Evolutionary conservation across 1,140 invertebrate genomes (phyloP).

Genomic region (Eumaeus atala): DNA sequence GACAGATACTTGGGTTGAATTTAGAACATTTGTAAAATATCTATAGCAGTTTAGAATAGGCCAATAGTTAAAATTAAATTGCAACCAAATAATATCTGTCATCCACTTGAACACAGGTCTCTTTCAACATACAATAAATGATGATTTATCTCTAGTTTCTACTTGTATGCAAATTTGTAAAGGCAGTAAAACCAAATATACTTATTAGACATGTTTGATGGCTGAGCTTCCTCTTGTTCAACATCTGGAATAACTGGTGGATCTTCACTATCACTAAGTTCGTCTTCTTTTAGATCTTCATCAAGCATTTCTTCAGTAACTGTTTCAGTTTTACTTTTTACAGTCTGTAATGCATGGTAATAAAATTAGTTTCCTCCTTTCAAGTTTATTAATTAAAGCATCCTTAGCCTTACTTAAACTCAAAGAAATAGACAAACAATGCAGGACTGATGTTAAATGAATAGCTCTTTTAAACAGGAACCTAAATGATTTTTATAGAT

Average conservation of each 20-base stretch:
- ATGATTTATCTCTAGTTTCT: too few relatives aligned
- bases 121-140: too few relatives aligned
- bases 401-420: too few relatives aligned
- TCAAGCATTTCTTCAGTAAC: constrained; percentile 85
- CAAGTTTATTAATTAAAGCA: not conserved
- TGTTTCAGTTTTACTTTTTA: constrained; percentile 75
- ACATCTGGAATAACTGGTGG: constrained; percentile 51
- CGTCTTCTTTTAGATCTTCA: constrained; percentile 85
- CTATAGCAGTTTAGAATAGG: not conserved
- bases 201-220: constrained; percentile 66
- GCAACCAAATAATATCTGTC: too few relatives aligned
- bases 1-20: too few relatives aligned
- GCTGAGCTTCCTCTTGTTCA: constrained; percentile 68
- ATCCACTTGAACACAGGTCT: too few relatives aligned
- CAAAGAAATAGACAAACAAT: too few relatives aligned
- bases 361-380: too few relatives aligned
- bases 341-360: constrained; percentile 27
- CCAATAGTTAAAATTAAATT: constrained; percentile 5
- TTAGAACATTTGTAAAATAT: not conserved
- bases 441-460: too few relatives aligned
- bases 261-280: constrained; percentile 80
- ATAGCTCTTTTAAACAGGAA: too few relatives aligned
- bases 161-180: not conserved
- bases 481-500: too few relatives aligned
- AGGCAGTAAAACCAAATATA: constrained; percentile 29